Evolutionary conservation across 2,113 vertebrate genomes (phyloP).

Genomic region (Gymnarchus niloticus): DNA sequence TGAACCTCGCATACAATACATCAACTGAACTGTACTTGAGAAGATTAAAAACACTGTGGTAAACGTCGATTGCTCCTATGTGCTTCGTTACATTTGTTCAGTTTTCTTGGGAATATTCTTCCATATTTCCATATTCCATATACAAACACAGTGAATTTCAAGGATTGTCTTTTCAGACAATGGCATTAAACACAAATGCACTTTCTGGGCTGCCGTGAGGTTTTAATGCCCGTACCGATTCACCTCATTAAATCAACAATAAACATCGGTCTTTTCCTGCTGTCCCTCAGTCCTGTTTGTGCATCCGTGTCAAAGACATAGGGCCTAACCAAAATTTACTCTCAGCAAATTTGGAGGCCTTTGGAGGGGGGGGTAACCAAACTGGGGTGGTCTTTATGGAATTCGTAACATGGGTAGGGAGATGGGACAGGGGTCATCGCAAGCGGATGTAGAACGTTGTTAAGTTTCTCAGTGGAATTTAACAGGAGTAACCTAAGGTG

Average conservation of each 20-base stretch:
- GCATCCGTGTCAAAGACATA: slow-evolving; percentile 10
- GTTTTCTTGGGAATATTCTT: too few species aligned
- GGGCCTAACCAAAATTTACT: background rate
- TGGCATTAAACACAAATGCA: too few species aligned
- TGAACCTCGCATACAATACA: background rate
- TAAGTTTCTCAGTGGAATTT: background rate
- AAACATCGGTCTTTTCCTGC: background rate
- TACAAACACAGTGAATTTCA: too few species aligned
- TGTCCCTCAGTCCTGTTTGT: background rate
- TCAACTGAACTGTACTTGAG: too few species aligned
- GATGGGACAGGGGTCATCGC: background rate
- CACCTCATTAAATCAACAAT: background rate
- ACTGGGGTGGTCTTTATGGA: background rate
- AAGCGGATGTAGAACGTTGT: background rate
- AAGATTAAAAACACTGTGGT: too few species aligned
- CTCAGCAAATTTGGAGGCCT: background rate
- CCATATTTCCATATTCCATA: too few species aligned
- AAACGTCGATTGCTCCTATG: too few species aligned
- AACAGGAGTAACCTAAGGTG: background rate
- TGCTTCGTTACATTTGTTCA: too few species aligned
- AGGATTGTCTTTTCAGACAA: too few species aligned
- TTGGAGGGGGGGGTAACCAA: background rate
- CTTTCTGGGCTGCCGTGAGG: background rate
- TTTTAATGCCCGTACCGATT: background rate
- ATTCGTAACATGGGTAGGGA: background rate